Conservation (phyloP, 2,888 invertebrate genomes). For the Lissonota sp. region DNA sequence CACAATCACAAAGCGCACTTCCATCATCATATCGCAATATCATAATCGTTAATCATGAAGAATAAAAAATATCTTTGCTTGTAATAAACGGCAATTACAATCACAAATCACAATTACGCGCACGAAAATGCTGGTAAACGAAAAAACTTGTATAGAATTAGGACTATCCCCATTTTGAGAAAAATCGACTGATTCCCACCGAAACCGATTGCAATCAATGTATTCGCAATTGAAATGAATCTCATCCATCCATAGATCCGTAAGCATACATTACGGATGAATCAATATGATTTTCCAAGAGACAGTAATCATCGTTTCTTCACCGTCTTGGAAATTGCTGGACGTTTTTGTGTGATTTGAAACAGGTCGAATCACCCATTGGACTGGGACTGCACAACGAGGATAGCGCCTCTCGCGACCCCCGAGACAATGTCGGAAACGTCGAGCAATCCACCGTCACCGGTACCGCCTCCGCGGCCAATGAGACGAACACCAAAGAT, state of each 20-base stretch:
- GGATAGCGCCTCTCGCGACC: conserved; percentile 91
- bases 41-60: conserved; percentile 21
- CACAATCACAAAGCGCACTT: conserved; percentile 48
- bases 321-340: conserved; percentile 9
- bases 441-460: conserved; percentile 90
- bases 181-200: background rate
- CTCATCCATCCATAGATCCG: background rate
- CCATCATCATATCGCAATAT: conserved; percentile 19
- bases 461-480: conserved; percentile 86
- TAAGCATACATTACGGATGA: background rate
- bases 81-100: conserved; percentile 35
- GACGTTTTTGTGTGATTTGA: background rate
- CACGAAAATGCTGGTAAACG: conserved; percentile 16
- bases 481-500: conserved; percentile 89
- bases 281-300: background rate
- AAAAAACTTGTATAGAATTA: conserved; percentile 16
- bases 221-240: background rate
- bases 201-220: background rate
- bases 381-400: conserved; percentile 77
- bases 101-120: conserved; percentile 21
- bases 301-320: too few relatives aligned
- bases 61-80: conserved; percentile 48
- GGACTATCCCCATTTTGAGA: background rate
- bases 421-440: conserved; percentile 93
- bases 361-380: conserved; percentile 70